Conservation (phyloP, 2,888 invertebrate genomes). For the Xestia rhomboidea region DNA sequence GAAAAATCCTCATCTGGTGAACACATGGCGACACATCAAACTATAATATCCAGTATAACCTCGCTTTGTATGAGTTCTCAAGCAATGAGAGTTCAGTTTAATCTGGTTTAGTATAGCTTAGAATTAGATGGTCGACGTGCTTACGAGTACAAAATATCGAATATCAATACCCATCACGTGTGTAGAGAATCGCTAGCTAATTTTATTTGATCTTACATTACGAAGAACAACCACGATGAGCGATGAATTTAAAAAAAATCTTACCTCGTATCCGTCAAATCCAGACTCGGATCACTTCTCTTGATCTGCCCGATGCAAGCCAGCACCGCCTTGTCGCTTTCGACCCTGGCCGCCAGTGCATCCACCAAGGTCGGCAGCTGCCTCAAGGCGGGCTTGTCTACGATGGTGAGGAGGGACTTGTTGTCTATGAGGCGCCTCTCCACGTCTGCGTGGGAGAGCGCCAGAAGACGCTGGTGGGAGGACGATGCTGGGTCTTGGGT, state of each 20-base stretch:
- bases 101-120: too few relatives aligned
- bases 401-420: constrained; percentile 95
- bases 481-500: constrained; percentile 95
- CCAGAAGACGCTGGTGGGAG: constrained; percentile 96
- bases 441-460: constrained; percentile 95
- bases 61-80: too few relatives aligned
- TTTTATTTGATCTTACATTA: background rate
- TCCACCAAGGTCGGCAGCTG: constrained; percentile 93
- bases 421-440: constrained; percentile 97
- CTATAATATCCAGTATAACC: too few relatives aligned
- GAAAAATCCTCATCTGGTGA: background rate
- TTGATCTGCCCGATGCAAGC: constrained; percentile 93
- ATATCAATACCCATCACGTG: background rate
- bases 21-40: too few relatives aligned
- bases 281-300: constrained; percentile 91
- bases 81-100: too few relatives aligned
- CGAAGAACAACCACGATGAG: background rate
- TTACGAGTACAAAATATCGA: background rate
- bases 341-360: constrained; percentile 94
- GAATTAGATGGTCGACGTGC: too few relatives aligned
- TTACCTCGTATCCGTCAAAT: constrained; percentile 91
- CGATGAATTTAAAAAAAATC: constrained; percentile 32
- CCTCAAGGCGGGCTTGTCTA: constrained; percentile 95
- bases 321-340: constrained; percentile 97
- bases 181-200: background rate